Evolutionary conservation across 2,888 invertebrate genomes (phyloP), one percentile per base, ranked within the genome.

Genomic region (Agapostemon virescens): DNA sequence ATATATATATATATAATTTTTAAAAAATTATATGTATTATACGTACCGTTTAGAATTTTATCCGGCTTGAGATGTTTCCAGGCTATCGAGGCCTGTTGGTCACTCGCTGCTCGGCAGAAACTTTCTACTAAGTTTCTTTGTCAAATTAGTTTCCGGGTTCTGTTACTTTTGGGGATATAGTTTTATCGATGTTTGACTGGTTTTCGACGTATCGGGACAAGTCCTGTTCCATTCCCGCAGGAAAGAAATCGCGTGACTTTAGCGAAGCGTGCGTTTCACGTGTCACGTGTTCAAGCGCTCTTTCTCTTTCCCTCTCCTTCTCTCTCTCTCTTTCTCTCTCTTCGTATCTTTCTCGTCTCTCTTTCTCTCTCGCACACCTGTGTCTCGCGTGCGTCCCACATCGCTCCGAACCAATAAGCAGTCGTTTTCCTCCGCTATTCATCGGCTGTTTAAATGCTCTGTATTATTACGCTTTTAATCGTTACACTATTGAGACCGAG

Each of bases 221-320:
- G 26, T 55, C 55, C 42, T 49, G 42, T 13, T 9, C n/a, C 15
- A 40, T 40, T 58, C 58, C 61, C 49, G 45, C 33, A 3, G 17
- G 26, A n/a, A 67, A 67, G 72, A 72, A 70, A 69, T 78, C 74
- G 74, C 71, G 76, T 73, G 74, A 74, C 58, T 78, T 40, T 55
- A 26, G 23, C 58, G 69, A 69, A 74, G 69, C 74, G 78, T 76
- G 75, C 73, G 72, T 85, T 79, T 83, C 73, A 73, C 76, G 63
- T 74, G 87, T 82, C 88, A 85, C 86, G 86, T 88, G 87, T 81
- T 84, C 49, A n/a, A 52, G 66, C 71, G 55, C 49, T 79, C 80
- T 79, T 15, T 26, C 55, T 55, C 26, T 15, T 6, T 17, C 15
- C 15, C 26, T 52, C 13, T 23, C 52, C 26, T 15, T n/a, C 6